These are phyloP conservation scores for Rhynchopsitta pachyrhyncha DNA, from an alignment of 2,113 vertebrate species.

Conservation along the genomic window DNA sequence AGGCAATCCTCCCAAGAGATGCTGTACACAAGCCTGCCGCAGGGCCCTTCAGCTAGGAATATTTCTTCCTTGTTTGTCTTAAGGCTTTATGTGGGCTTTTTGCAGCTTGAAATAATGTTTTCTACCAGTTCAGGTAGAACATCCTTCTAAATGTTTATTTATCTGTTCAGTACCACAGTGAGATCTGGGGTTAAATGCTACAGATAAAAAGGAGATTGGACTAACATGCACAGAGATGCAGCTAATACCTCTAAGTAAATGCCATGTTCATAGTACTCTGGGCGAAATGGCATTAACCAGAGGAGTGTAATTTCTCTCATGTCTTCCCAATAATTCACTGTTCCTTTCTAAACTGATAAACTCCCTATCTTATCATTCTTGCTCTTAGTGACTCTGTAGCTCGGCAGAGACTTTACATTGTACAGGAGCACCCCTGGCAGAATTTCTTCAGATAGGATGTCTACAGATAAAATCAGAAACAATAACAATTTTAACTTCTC, in stretches of 20 bases:
- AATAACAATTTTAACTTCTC: not conserved
- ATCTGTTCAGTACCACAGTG: not conserved
- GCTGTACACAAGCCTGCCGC: not conserved
- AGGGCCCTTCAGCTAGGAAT: not conserved
- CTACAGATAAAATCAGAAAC: not conserved
- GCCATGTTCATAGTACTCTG: not conserved
- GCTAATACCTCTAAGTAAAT: not conserved
- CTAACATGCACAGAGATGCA: not conserved
- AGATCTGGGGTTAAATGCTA: not conserved
- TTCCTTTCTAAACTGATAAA: not conserved
- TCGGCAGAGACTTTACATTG: not conserved
- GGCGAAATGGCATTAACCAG: not conserved
- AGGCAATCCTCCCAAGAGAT: not conserved
- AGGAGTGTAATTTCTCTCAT: not conserved
- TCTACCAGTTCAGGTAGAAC: not conserved
- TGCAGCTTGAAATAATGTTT: not conserved
- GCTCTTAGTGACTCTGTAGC: not conserved
- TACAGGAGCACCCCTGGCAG: accelerated
- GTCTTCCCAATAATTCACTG: not conserved
- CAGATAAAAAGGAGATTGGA: not conserved
- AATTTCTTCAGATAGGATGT: not conserved
- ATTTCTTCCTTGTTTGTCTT: not conserved
- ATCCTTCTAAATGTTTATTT: not conserved
- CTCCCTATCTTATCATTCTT: not conserved
- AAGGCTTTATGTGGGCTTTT: not conserved